phyloP scores from a whole-genome alignment of 2,888 invertebrate species.

The Eupsilia transversa region DNA sequence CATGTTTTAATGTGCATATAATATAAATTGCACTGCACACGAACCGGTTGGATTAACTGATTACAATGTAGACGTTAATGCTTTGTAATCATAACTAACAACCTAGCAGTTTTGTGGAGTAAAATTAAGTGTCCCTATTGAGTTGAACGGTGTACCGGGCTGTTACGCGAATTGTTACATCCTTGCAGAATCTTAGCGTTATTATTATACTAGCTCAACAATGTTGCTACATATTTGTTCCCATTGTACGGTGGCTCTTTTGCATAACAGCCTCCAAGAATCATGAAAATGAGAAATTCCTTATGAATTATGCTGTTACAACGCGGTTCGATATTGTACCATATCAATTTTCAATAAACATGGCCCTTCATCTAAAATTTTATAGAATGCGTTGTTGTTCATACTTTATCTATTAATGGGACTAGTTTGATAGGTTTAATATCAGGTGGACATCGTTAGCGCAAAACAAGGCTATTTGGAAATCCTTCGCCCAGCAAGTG shows the following conservation, averaged over 20 bases:
- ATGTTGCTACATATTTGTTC: conserved; percentile 59
- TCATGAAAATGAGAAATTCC: conserved; percentile 62
- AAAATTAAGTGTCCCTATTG: conserved; percentile 62
- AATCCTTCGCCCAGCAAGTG: conserved; percentile 29
- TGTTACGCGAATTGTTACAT: conserved; percentile 52
- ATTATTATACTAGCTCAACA: conserved; percentile 60
- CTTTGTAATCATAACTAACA: conserved; percentile 60
- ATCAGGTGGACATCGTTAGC: conserved; percentile 31
- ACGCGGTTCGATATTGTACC: conserved; percentile 32
- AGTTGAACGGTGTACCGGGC: conserved; percentile 42
- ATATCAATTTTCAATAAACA: conserved; percentile 47
- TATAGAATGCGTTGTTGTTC: conserved; percentile 33
- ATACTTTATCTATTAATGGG: conserved; percentile 37
- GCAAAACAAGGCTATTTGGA: conserved; percentile 31
- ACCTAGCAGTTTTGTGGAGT: conserved; percentile 58
- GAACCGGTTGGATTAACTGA: conserved; percentile 53
- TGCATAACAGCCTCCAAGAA: conserved; percentile 58
- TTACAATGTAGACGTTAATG: conserved; percentile 61
- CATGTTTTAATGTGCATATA: conserved; percentile 47
- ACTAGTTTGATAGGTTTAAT: conserved; percentile 35
- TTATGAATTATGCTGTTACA: conserved; percentile 43
- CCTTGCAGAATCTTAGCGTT: conserved; percentile 49
- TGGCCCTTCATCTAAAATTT: conserved; percentile 39
- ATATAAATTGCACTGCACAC: conserved; percentile 37
- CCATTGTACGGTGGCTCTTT: conserved; percentile 54